These are phyloP conservation scores for Psammodynastes pulverulentus DNA, from an alignment of 2,113 vertebrate genomes.

Conservation along the genomic window DNA sequence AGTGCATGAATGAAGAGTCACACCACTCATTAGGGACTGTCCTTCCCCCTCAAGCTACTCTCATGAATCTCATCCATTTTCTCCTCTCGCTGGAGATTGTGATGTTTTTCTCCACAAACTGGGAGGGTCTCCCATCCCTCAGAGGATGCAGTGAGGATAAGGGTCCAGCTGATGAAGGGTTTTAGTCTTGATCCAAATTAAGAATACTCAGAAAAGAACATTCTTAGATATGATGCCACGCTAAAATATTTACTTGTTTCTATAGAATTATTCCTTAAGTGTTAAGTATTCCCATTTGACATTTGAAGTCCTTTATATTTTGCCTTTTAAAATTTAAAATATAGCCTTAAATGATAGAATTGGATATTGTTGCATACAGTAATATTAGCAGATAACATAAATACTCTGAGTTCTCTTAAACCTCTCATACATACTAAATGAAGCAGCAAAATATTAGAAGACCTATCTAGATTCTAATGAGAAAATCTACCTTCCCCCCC, in stretches of 20 bases:
- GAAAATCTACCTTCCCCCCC: conserved; percentile 40
- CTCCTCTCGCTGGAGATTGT: no score
- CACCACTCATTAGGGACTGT: background rate
- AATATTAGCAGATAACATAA: conserved; percentile 44
- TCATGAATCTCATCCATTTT: background rate
- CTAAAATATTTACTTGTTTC: conserved; percentile 1
- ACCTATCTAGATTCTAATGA: conserved; percentile 35
- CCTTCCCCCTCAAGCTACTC: background rate
- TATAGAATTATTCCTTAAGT: background rate
- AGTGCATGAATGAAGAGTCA: background rate
- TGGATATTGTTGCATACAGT: background rate
- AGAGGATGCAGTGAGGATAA: background rate
- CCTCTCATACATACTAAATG: conserved; percentile 14
- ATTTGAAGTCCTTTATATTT: background rate
- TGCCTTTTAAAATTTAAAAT: background rate
- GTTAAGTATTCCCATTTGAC: background rate
- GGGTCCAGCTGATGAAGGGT: background rate
- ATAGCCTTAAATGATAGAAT: background rate
- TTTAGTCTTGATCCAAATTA: background rate
- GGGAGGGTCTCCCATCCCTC: background rate
- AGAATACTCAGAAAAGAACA: background rate
- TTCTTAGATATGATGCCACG: background rate
- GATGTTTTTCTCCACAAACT: background rate
- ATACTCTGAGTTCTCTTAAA: conserved; percentile 41
- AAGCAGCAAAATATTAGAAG: conserved; percentile 35